Conservation (phyloP, 1,140 invertebrate genomes). For the Dreissena polymorpha region DNA sequence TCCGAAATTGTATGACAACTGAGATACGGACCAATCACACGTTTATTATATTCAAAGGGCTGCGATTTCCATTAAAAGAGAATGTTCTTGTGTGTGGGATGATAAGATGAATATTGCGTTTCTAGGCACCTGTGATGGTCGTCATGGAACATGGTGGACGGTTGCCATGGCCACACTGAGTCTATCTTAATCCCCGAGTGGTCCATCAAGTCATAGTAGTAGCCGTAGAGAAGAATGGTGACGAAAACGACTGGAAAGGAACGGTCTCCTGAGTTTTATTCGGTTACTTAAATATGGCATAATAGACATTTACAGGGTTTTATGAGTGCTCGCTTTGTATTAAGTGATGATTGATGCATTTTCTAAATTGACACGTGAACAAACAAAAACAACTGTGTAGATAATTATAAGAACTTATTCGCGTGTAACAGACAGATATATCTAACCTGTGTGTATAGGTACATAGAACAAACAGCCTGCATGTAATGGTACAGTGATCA, state of each 20-base stretch:
- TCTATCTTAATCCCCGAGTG: conserved; percentile 89
- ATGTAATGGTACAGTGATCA: too few species aligned
- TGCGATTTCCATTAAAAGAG: neutral
- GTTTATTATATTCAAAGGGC: neutral
- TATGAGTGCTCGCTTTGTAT: neutral
- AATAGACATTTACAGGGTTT: neutral
- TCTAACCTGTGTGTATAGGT: too few species aligned
- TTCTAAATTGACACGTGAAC: neutral
- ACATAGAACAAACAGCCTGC: too few species aligned
- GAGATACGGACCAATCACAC: neutral
- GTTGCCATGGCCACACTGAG: conserved; percentile 88
- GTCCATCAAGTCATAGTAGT: conserved; percentile 88
- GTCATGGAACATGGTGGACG: conserved; percentile 87
- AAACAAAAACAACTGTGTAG: too few species aligned
- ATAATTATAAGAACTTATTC: too few species aligned
- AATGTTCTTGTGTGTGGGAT: neutral
- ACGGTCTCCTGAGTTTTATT: too few species aligned
- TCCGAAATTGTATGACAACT: too few species aligned
- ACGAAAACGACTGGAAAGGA: conserved; percentile 56
- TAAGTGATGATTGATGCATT: neutral
- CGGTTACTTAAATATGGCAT: too few species aligned
- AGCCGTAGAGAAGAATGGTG: conserved; percentile 82
- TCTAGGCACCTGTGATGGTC: conserved; percentile 85
- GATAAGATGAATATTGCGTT: neutral
- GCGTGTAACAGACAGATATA: too few species aligned